Conservation (phyloP, 2,888 invertebrate species). For the Drosophila vallismaia region DNA sequence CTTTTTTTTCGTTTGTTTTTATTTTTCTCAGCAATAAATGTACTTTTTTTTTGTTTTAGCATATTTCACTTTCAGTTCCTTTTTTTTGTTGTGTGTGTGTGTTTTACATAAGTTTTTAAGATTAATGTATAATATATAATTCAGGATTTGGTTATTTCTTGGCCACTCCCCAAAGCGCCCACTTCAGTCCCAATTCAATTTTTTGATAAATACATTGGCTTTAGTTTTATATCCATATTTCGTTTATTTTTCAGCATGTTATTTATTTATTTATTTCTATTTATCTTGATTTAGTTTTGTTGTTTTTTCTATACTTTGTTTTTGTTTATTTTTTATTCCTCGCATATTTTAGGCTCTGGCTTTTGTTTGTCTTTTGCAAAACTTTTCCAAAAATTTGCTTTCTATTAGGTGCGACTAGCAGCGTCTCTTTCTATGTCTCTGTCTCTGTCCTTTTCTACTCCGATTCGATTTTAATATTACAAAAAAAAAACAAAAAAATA, state of each 20-base stretch:
- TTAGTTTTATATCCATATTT: slow-evolving; percentile 1
- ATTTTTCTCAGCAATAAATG: not conserved
- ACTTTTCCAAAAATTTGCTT: slow-evolving; percentile 48
- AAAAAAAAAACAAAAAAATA: not conserved
- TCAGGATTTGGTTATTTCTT: not conserved
- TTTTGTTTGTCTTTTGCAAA: slow-evolving; percentile 38
- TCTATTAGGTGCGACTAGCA: slow-evolving; percentile 44
- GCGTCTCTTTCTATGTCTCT: slow-evolving; percentile 18
- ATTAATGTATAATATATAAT: slow-evolving; percentile 3
- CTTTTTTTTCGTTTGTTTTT: not conserved
- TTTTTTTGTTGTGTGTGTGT: not conserved
- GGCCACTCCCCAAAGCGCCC: not conserved
- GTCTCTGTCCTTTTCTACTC: not conserved
- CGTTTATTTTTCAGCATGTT: not conserved
- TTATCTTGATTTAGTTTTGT: not conserved
- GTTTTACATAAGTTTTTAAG: slow-evolving; percentile 1
- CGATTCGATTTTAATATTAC: not conserved
- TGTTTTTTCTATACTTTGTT: slow-evolving; percentile 17
- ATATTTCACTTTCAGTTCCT: slow-evolving; percentile 3
- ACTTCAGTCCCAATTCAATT: not conserved
- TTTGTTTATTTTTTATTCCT: slow-evolving; percentile 29
- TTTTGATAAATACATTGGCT: not conserved
- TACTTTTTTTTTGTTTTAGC: not conserved
- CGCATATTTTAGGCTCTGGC: not conserved
- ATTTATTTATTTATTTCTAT: slow-evolving; percentile 3